phyloP scores from a whole-genome alignment of 1,140 invertebrate species.

The Aphidius gifuensis region DNA sequence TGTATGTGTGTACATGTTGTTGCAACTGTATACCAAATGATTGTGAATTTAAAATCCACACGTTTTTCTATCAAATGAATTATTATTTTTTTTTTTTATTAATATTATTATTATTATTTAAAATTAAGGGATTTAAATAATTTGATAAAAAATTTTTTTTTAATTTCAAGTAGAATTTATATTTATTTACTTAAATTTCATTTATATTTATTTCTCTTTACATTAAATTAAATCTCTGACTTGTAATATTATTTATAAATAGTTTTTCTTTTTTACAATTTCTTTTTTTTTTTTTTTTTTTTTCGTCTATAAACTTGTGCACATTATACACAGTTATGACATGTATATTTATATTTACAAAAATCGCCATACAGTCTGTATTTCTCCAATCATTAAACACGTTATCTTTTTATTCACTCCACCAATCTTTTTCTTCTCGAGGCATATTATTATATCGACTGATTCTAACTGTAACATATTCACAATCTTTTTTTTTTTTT shows the following conservation, averaged over 20 bases:
- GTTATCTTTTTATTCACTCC: background rate
- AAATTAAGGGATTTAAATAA: no score
- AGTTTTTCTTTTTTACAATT: constrained; percentile 14
- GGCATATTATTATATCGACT: no score
- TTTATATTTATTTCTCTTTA: constrained; percentile 32
- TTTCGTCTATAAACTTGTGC: background rate
- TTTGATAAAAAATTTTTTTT: no score
- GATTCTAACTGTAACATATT: no score
- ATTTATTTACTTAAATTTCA: constrained; percentile 6
- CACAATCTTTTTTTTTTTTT: background rate
- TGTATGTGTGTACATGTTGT: no score
- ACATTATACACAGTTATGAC: constrained; percentile 1
- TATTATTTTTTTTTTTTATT: no score
- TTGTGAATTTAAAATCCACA: no score
- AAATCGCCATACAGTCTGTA: constrained; percentile 6
- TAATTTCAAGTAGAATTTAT: constrained; percentile 8
- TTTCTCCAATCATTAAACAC: constrained; percentile 20
- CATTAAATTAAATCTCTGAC: constrained; percentile 49
- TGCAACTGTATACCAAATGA: no score
- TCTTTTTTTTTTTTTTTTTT: constrained; percentile 19
- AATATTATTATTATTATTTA: no score
- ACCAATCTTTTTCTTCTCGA: no score
- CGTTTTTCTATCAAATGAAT: no score
- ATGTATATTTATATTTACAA: constrained; percentile 3
- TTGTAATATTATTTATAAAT: constrained; percentile 37